Conservation (phyloP, 2,888 invertebrate species). For the Hydropsyche betteni region DNA sequence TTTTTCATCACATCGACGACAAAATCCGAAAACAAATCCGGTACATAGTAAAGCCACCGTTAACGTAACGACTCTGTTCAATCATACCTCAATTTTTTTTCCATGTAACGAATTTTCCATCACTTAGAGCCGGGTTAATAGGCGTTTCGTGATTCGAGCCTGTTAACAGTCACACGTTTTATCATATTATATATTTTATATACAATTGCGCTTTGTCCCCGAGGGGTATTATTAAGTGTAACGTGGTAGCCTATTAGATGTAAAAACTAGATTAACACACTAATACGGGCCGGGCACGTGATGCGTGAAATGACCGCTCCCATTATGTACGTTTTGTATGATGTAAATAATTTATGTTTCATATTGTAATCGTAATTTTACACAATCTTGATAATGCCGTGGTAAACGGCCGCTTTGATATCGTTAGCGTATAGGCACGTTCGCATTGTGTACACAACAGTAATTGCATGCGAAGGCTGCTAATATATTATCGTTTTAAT, state of each 20-base stretch:
- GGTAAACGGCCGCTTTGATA: no score
- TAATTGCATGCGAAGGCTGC: not conserved
- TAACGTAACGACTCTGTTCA: no score
- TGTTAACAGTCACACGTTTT: conserved; percentile 32
- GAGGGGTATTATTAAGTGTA: conserved; percentile 31
- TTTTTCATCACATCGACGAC: no score
- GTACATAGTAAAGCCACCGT: no score
- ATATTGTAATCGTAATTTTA: conserved; percentile 1
- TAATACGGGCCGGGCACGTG: not conserved
- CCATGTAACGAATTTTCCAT: no score
- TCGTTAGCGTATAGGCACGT: no score
- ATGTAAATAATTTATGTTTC: no score
- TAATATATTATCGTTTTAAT: no score
- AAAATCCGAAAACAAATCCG: no score
- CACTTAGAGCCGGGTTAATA: conserved; percentile 1
- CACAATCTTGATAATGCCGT: conserved; percentile 5
- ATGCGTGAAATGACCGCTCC: conserved; percentile 26
- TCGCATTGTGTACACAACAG: no score
- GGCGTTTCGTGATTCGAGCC: conserved; percentile 19
- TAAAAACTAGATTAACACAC: conserved; percentile 20
- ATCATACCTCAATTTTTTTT: no score
- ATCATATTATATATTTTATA: not conserved
- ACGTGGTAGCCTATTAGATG: conserved; percentile 22
- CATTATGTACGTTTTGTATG: not conserved
- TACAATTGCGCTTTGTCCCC: conserved; percentile 12